Base-by-base conservation (phyloP, 2,797 vertebrate genomes). In the Enteromius paludinosus region DNA sequence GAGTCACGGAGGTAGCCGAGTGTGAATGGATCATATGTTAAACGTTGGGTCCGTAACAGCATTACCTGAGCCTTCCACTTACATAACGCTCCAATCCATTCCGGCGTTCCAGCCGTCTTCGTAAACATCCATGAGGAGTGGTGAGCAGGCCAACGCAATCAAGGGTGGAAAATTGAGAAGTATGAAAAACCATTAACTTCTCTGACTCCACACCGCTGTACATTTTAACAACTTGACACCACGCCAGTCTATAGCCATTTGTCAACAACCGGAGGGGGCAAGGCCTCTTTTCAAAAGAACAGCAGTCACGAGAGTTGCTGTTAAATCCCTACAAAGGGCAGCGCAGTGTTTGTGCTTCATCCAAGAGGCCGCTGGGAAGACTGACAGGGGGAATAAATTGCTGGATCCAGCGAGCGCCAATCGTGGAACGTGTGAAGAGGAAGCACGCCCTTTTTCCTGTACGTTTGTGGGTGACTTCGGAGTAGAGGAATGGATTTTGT, bases 181-280 rank as follows among this genome's bases (percentile, higher is more conserved):
- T 85, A 84, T 83, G 85, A 86, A 84, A 84, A 87, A 72, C 83
- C 83, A 86, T 86, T 84, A 86, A 78, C 85, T 81, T 88, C 81
- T 69, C 85, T 81, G 87, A 88, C 83, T 85, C 85, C 28, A 47
- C 82, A 81, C 82, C 76, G 47, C 54, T 72, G 68, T 86, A 84
- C 61, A 73, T 86, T 88, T 87, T 61, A 84, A 83, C 85, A 77
- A 71, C 83, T 86, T 84, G 85, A 88, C 83, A 85, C 79, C 78
- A 84, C 72, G 84, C 84, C 87, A 86, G 83, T 87, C 79, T 80
- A 78, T 62, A 87, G 82, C 80, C 79, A 83, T 88, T 83, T 88
- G 77, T 88, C 87, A 86, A 86, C 87, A 87, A 80, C 80, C 78
- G 74, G 62, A 75, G 70, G 85, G 87, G 81, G 81, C 79, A 86